These are phyloP conservation scores for Trichogramma pretiosum DNA, from an alignment of 1,140 invertebrate genomes.

Conservation along the genomic window DNA sequence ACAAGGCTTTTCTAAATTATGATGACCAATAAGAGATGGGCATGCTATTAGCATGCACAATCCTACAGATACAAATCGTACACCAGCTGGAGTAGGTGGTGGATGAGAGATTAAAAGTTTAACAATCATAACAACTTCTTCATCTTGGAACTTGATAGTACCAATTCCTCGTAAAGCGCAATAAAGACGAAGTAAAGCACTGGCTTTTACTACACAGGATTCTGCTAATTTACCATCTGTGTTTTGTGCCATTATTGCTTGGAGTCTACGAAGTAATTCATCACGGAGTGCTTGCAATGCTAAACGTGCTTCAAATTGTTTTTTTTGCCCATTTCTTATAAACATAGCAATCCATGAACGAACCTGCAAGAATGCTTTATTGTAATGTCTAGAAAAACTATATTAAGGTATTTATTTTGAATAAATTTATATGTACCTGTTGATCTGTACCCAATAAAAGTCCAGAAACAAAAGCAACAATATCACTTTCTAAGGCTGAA, in stretches of 20 bases:
- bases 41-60: constrained; percentile 92
- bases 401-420: too few relatives aligned
- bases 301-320: constrained; percentile 65
- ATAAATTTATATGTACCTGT: constrained; percentile 33
- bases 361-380: too few relatives aligned
- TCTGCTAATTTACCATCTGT: constrained; percentile 53
- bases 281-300: constrained; percentile 69
- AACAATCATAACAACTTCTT: constrained; percentile 78
- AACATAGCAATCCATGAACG: constrained; percentile 89
- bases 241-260: constrained; percentile 50
- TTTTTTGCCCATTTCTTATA: constrained; percentile 82
- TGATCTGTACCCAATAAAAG: constrained; percentile 85
- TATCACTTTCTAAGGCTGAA: constrained; percentile 41
- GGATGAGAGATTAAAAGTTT: constrained; percentile 82
- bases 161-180: constrained; percentile 89
- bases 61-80: constrained; percentile 85
- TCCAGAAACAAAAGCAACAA: constrained; percentile 82
- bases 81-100: constrained; percentile 79
- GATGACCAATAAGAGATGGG: constrained; percentile 71
- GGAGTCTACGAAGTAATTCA: constrained; percentile 65
- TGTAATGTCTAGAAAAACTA: too few relatives aligned
- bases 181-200: constrained; percentile 74
- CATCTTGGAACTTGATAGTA: constrained; percentile 87
- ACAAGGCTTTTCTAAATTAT: constrained; percentile 77
- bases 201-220: constrained; percentile 67